A percentile compares a stretch with the other conserved stretches of the same genome.
These are phyloP conservation scores for Harpagoxenus sublaevis DNA, from an alignment of 2,888 invertebrate genomes.

Conservation along the genomic window DNA sequence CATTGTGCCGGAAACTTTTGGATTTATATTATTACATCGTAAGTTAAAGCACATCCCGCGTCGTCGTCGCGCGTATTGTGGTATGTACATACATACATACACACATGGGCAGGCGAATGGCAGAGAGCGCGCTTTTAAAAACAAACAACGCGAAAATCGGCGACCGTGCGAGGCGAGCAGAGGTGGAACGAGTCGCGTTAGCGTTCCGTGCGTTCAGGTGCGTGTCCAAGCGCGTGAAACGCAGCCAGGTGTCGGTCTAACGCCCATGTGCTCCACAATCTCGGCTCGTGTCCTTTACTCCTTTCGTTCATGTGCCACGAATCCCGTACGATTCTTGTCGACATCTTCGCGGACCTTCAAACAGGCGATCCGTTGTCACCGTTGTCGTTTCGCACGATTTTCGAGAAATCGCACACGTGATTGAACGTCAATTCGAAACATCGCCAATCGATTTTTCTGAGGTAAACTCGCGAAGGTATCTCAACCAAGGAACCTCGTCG, in stretches of 20 bases:
- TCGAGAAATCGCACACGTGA: too few species aligned
- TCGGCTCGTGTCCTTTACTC: constrained; percentile 51
- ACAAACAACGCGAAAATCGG: constrained; percentile 67
- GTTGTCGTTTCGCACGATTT: too few species aligned
- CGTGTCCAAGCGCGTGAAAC: neutral
- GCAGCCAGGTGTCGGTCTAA: constrained; percentile 70
- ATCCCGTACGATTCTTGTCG: neutral
- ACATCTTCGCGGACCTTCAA: neutral
- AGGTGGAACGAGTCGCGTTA: constrained; percentile 67
- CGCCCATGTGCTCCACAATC: constrained; percentile 58
- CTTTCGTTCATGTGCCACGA: constrained; percentile 3
- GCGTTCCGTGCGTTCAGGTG: constrained; percentile 50
- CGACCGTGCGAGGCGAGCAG: constrained; percentile 40
- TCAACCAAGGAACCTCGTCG: neutral
- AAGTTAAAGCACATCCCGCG: neutral
- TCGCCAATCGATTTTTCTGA: neutral
- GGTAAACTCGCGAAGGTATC: neutral
- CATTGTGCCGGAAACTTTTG: neutral
- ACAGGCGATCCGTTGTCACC: neutral
- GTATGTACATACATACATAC: neutral
- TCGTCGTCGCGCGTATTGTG: neutral
- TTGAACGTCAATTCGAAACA: neutral
- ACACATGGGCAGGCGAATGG: neutral
- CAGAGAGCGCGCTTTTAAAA: constrained; percentile 62
- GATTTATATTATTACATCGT: neutral